phyloP scores from a whole-genome alignment of 1,140 invertebrate genomes.

The Ericerus pela region DNA sequence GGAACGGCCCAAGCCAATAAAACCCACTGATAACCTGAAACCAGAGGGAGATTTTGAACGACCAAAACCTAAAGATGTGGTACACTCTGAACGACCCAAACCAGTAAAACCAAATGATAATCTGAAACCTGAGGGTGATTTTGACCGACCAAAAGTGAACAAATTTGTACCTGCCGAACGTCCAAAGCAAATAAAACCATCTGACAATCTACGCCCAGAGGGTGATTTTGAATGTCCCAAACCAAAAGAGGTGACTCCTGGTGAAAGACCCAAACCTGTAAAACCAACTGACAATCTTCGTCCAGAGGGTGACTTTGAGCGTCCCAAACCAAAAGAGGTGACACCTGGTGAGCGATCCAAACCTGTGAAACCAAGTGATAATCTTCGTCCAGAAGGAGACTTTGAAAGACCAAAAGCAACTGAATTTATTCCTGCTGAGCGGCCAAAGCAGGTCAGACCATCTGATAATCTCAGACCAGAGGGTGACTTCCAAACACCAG shows the following conservation, averaged over 20 bases:
- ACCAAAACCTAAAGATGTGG: conserved; percentile 24
- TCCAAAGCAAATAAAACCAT: conserved; percentile 38
- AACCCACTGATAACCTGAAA: conserved; percentile 31
- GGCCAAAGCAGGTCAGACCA: conserved; percentile 35
- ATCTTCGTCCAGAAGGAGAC: conserved; percentile 40
- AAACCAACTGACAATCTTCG: conserved; percentile 42
- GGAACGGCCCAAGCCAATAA: conserved; percentile 38
- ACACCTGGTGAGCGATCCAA: conserved; percentile 27
- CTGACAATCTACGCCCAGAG: conserved; percentile 40
- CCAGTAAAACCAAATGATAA: conserved; percentile 34
- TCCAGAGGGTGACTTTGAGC: conserved; percentile 42
- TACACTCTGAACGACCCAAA: conserved; percentile 30
- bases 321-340: conserved; percentile 23
- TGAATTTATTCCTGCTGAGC: conserved; percentile 24
- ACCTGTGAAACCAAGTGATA: conserved; percentile 39
- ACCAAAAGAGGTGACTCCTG: conserved; percentile 20
- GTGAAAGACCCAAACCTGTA: conserved; percentile 32
- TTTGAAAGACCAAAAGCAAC: conserved; percentile 27
- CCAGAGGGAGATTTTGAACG: conserved; percentile 38
- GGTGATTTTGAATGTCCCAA: conserved; percentile 33
- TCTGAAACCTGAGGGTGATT: conserved; percentile 39
- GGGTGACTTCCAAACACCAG: conserved; percentile 38
- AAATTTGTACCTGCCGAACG: conserved; percentile 35
- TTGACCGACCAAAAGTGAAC: conserved; percentile 28
- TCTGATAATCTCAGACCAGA: conserved; percentile 41